Base-by-base conservation (phyloP, 2,888 invertebrate species). In the Cheilosia impressa region DNA sequence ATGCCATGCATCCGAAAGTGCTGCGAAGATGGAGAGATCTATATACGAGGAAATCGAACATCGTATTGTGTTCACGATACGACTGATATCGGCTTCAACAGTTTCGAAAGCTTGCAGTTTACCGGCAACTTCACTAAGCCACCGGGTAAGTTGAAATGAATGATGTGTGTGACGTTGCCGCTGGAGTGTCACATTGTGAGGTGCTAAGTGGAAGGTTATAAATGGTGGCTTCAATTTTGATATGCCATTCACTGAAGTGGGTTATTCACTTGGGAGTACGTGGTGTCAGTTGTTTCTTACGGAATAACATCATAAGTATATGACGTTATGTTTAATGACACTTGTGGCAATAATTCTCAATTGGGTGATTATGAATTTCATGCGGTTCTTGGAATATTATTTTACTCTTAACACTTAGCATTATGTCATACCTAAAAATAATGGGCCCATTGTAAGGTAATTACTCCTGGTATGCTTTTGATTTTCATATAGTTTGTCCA, bases 1-100 rank as follows among this genome's bases (percentile, higher is more conserved):
- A 80, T 92, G 10, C 90, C 92, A 0, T 92, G 92, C 77, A 87
- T 92, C 22, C 88, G 91, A 38, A 89, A 90, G 69, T 92, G 92
- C 76, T 92, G 92, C 73, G 87, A 87, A 13, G 90, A 90, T 71
- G 90, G 90, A n/a, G 90, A 91, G 87, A 89, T 91, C 41, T 89
- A 89, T 76, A 84, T 88, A 6, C 89, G 89, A 57, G 87, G 88
- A 15, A 91, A 91, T 87, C 81, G 83, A 9, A 89, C 90, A 3
- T 89, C 90, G 0, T 77, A 87, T n/a, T 92, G 92, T 62, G 87
- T 85, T 53, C 78, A 80, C 10, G 90, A 91, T 83, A 73, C 88
- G 38, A 85, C 79, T 7, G 89, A 90, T 76, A 78, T 89, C 15
- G 55, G 84, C 9, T 91, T 89, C 75, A 89, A 91, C 34, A 90